phyloP scores from a whole-genome alignment of 2,797 vertebrate species.

The Gadopsis bispinosus region DNA sequence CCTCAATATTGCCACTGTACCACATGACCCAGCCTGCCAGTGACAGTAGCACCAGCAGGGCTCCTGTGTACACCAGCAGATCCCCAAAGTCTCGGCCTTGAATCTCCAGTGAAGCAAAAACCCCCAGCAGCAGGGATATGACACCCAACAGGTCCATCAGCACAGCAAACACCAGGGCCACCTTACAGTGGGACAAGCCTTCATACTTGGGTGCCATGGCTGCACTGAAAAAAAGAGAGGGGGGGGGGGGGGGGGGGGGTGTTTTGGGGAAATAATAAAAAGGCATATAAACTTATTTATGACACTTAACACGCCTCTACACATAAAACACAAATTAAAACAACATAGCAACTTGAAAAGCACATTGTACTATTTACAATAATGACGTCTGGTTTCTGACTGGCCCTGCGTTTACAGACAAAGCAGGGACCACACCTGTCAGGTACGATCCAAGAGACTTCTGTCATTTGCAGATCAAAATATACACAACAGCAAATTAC shows the following conservation, averaged over 20 bases:
- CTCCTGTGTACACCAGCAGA: slow-evolving; percentile 90
- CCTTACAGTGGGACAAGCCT: slow-evolving; percentile 88
- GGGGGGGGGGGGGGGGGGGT: background rate
- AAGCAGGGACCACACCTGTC: slow-evolving; percentile 58
- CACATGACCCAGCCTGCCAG: slow-evolving; percentile 92
- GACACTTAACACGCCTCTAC: background rate
- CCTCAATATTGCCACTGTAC: slow-evolving; percentile 95
- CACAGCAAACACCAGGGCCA: slow-evolving; percentile 88
- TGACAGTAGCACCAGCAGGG: slow-evolving; percentile 89
- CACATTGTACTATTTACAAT: background rate
- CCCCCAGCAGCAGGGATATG: slow-evolving; percentile 85
- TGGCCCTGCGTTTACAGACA: background rate
- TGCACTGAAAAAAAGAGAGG: slow-evolving; percentile 24
- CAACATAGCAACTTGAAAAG: background rate
- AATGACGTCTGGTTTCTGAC: background rate
- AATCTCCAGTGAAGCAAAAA: slow-evolving; percentile 89
- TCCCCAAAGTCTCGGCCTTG: slow-evolving; percentile 90
- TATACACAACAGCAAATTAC: background rate
- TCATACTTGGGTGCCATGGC: slow-evolving; percentile 76
- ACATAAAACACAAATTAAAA: background rate
- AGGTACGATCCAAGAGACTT: background rate
- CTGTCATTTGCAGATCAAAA: background rate
- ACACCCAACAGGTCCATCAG: slow-evolving; percentile 89
- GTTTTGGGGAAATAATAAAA: background rate
- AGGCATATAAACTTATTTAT: background rate